phyloP scores from a whole-genome alignment of 2,113 vertebrate species.

The Plecotus auritus region DNA sequence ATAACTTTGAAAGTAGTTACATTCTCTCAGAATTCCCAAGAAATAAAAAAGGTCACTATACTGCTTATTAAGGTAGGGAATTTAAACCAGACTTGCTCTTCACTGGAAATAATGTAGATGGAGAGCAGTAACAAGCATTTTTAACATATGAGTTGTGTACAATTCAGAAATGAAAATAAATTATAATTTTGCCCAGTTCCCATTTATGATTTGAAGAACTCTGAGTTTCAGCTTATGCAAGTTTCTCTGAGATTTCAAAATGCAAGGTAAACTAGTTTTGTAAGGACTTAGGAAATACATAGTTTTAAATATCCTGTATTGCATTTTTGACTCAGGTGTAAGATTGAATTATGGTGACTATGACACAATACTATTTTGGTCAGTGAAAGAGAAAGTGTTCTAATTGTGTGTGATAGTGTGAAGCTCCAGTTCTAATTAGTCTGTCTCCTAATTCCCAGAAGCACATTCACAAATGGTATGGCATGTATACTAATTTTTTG shows the following conservation, averaged over 20 bases:
- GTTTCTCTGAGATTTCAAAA: background rate
- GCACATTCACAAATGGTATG: background rate
- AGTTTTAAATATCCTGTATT: background rate
- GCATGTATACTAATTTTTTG: background rate
- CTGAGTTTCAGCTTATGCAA: background rate
- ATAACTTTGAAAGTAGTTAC: background rate
- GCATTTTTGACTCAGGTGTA: background rate
- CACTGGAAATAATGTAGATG: background rate
- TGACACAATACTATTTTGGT: background rate
- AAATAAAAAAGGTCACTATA: background rate
- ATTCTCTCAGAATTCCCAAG: background rate
- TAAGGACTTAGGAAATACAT: background rate
- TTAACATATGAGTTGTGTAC: background rate
- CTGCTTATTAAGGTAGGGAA: background rate
- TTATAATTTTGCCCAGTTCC: background rate
- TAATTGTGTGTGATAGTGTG: background rate
- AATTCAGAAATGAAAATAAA: slow-evolving; percentile 21
- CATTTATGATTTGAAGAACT: background rate
- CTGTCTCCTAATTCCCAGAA: background rate
- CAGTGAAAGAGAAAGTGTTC: background rate
- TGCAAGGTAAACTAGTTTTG: background rate
- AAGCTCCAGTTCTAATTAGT: background rate
- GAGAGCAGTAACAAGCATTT: background rate
- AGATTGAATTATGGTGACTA: background rate
- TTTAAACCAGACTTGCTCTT: background rate